Evolutionary conservation across 2,797 vertebrate species (phyloP), one percentile per base, ranked within the genome.

Genomic region (Sebastes steindachneri): DNA sequence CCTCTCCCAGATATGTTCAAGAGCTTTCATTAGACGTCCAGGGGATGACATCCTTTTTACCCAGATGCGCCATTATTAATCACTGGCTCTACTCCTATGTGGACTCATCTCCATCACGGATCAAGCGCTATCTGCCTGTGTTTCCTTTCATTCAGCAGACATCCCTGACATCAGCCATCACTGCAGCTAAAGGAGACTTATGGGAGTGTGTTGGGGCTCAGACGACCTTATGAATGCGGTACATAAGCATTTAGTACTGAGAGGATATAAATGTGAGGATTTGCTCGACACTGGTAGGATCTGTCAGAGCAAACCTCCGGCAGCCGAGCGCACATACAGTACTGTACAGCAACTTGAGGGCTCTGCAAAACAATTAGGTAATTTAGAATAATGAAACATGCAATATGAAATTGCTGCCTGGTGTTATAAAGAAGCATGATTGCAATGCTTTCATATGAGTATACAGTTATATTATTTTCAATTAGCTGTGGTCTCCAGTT

Each of bases 61-160:
- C 88, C 93, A 75, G 90, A 93, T 91, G 91, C 92, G 79, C 69
- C 83, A 68, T 93, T 95, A 94, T 95, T 95, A 96, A 95, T 95
- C 95, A 96, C 94, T 74, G 69, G 88, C 92, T 89, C 90, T 62
- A 67, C 93, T 90, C 83, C 89, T 51, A 86, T 89, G 92, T 92
- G 90, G 90, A 94, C 93, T 94, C 93, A 95, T 96, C 95, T 95
- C 92, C 91, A 95, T 96, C 95, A 93, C 92, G 78, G 93, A 96
- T 96, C 95, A 94, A 94, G 87, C 91, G 90, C 92, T 94, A 95
- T 95, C 95, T 89, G 86, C 93, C 93, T 75, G 89, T 93, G 95
- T 95, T 95, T 91, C 94, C 94, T 93, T 95, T 95, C 91, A 92
- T 86, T 92, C 93, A 55, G 86, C 88, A 91, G 94, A 95, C 95